Conservation (phyloP, 2,113 vertebrate genomes). For the Chinchilla lanigera region DNA sequence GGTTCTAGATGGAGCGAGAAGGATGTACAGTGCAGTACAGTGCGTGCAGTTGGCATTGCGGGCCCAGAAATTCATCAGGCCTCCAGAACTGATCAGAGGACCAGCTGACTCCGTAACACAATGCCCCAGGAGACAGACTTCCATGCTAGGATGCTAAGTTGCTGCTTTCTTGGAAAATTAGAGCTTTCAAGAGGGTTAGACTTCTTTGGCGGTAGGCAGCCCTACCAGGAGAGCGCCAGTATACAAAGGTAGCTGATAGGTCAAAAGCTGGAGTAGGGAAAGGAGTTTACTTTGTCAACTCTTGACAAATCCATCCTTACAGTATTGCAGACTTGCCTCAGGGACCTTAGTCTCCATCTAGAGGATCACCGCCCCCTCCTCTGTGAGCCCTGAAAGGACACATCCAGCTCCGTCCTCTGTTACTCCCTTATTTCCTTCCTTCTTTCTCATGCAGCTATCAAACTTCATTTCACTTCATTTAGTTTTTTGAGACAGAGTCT, state of each 20-base stretch:
- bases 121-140: background rate
- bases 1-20: conserved; percentile 1
- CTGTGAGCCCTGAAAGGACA: background rate
- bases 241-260: background rate
- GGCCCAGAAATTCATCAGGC: conserved; percentile 1
- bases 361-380: background rate
- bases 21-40: background rate
- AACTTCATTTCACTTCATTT: background rate
- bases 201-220: conserved; percentile 10
- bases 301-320: background rate
- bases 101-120: background rate
- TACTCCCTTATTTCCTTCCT: background rate
- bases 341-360: background rate
- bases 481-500: background rate
- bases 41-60: background rate
- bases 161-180: conserved; percentile 32
- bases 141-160: background rate
- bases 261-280: background rate
- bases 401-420: too few relatives aligned
- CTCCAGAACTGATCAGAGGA: conserved; percentile 28
- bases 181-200: background rate
- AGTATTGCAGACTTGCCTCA: background rate
- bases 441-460: background rate
- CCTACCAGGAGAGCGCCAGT: background rate
- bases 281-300: background rate